Percentiles rank a stretch among this genome's conserved stretches.
These are phyloP conservation scores for Erinaceus europaeus DNA, from an alignment of 2,113 vertebrate genomes.

Conservation along the genomic window DNA sequence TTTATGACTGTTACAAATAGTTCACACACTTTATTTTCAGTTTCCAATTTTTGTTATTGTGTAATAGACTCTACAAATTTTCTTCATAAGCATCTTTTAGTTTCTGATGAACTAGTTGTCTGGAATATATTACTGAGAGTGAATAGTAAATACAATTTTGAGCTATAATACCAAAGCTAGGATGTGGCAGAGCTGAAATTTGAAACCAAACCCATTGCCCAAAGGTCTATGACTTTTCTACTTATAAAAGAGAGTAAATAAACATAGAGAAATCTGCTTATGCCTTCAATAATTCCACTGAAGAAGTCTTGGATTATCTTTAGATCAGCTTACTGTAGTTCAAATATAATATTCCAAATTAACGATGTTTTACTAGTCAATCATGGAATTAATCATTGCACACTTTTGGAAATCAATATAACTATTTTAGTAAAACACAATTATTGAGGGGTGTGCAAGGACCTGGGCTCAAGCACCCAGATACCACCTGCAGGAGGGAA, in stretches of 20 bases:
- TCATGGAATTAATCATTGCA: not conserved
- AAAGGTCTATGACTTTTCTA: not conserved
- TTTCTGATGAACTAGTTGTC: no score
- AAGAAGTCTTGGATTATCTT: not conserved
- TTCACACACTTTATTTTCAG: not conserved
- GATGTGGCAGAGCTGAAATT: not conserved
- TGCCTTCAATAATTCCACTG: not conserved
- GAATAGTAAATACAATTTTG: not conserved
- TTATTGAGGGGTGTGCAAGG: no score
- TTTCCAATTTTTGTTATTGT: not conserved
- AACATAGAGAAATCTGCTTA: not conserved
- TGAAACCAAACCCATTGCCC: not conserved
- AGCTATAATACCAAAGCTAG: not conserved
- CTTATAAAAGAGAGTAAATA: constrained; percentile 15
- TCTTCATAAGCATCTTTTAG: no score
- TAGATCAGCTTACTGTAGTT: not conserved
- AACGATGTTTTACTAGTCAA: constrained; percentile 1
- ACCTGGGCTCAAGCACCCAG: no score
- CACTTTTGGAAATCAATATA: not conserved
- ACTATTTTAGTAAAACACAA: not conserved
- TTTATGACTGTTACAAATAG: not conserved
- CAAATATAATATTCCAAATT: not conserved
- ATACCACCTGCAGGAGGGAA: no score
- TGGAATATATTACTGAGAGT: no score
- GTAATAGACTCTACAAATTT: no score